A percentile compares a stretch with the other conserved stretches of the same genome.
Evolutionary conservation across 2,113 vertebrate species (phyloP).

Genomic region (Rhinolophus ferrumequinum): DNA sequence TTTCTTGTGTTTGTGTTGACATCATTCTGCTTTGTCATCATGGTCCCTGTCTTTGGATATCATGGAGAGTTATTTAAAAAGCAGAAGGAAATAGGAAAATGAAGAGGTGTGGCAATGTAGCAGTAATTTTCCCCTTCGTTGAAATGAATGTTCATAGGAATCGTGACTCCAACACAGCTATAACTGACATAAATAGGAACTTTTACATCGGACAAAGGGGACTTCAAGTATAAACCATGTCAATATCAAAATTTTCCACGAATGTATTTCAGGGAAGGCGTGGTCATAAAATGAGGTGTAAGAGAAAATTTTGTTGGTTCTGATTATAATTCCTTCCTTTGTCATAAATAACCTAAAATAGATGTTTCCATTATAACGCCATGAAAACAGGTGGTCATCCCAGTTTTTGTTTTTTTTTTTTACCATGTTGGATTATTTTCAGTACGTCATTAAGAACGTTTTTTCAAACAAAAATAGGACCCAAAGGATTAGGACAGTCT

Average conservation of each 20-base stretch:
- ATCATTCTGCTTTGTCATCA: background rate
- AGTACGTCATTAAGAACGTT: background rate
- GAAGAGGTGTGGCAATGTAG: background rate
- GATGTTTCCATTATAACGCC: background rate
- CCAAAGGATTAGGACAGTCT: background rate
- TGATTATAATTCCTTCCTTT: constrained; percentile 4
- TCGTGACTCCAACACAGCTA: background rate
- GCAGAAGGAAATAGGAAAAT: constrained; percentile 6
- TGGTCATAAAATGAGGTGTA: background rate
- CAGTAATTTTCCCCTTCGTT: background rate
- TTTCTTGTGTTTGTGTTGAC: background rate
- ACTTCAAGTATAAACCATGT: background rate
- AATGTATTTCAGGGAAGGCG: background rate
- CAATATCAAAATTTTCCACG: background rate
- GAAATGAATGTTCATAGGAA: background rate
- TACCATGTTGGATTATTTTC: background rate
- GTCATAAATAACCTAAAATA: background rate
- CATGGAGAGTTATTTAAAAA: background rate
- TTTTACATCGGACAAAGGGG: background rate
- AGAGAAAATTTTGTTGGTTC: background rate
- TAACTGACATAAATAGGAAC: background rate
- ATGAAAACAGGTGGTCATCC: background rate
- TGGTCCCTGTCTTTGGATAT: background rate
- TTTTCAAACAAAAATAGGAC: constrained; percentile 8
- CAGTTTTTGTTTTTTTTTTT: background rate